These are phyloP conservation scores for Aphelenchoides besseyi DNA, from an alignment of 1,140 invertebrate species.

Conservation along the genomic window DNA sequence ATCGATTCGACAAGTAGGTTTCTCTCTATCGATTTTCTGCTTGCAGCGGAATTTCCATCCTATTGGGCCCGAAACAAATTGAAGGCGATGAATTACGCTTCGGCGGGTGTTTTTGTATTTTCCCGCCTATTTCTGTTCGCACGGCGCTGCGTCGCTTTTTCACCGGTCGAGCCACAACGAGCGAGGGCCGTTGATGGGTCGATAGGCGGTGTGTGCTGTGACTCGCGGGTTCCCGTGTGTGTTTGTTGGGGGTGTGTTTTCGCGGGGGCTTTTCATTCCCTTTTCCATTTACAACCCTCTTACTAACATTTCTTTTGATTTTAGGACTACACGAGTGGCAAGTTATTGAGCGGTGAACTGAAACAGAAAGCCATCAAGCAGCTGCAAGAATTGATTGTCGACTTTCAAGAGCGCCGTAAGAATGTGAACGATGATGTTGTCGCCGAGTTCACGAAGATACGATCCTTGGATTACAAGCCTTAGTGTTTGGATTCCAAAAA, in stretches of 20 bases:
- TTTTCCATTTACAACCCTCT: neutral
- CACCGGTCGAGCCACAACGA: too few relatives aligned
- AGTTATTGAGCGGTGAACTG: constrained; percentile 85
- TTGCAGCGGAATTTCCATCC: too few relatives aligned
- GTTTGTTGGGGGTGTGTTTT: neutral
- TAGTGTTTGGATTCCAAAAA: constrained; percentile 13
- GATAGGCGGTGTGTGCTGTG: neutral
- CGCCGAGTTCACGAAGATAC: constrained; percentile 77
- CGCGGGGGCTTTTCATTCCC: neutral
- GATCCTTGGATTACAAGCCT: constrained; percentile 71
- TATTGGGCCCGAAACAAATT: neutral
- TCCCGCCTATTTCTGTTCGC: too few relatives aligned
- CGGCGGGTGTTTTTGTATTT: neutral
- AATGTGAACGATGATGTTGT: constrained; percentile 81
- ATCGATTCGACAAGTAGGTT: constrained; percentile 72
- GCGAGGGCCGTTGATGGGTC: constrained; percentile 9
- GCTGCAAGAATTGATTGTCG: constrained; percentile 73
- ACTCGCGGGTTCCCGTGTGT: neutral
- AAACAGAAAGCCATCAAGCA: constrained; percentile 83
- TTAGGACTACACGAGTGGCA: constrained; percentile 81
- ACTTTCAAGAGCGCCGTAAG: constrained; percentile 78
- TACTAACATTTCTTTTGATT: constrained; percentile 36
- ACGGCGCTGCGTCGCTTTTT: too few relatives aligned
- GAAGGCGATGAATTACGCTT: neutral
- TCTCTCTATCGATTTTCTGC: too few relatives aligned